Conservation (phyloP, 2,113 vertebrate species). For the Vulpes vulpes region DNA sequence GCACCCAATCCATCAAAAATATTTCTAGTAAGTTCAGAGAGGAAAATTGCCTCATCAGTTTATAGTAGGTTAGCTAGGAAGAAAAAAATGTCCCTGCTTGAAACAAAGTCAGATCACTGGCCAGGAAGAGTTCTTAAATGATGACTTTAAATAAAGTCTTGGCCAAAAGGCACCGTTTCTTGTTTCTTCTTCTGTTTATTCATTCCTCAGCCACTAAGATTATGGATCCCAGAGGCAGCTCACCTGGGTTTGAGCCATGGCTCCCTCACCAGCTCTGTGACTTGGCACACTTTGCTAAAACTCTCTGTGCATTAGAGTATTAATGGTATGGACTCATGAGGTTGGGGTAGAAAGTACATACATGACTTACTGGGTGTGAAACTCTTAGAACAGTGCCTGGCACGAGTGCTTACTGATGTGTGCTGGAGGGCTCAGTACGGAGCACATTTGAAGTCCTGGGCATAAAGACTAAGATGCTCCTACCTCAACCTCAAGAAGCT, state of each 20-base stretch:
- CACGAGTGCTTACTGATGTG: accelerated
- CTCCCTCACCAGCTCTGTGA: background rate
- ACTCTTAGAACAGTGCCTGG: background rate
- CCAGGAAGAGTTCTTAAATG: background rate
- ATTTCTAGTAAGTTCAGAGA: background rate
- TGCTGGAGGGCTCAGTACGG: background rate
- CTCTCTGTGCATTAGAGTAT: background rate
- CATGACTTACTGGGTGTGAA: background rate
- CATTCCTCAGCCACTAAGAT: background rate
- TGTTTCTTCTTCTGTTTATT: background rate
- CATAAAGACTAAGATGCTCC: background rate
- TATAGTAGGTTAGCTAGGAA: background rate
- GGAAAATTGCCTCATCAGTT: background rate
- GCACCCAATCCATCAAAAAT: background rate
- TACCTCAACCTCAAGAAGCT: background rate
- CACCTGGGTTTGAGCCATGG: background rate
- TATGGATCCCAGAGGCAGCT: background rate
- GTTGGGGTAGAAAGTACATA: background rate
- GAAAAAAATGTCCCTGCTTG: background rate
- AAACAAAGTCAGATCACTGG: background rate
- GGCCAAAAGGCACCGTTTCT: background rate
- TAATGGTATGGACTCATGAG: background rate
- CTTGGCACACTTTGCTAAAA: background rate
- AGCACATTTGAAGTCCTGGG: background rate
- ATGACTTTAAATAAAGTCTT: background rate